Evolutionary conservation across 2,888 invertebrate species (phyloP), one percentile per base, ranked within the genome.

Genomic region (Thecophora atra): DNA sequence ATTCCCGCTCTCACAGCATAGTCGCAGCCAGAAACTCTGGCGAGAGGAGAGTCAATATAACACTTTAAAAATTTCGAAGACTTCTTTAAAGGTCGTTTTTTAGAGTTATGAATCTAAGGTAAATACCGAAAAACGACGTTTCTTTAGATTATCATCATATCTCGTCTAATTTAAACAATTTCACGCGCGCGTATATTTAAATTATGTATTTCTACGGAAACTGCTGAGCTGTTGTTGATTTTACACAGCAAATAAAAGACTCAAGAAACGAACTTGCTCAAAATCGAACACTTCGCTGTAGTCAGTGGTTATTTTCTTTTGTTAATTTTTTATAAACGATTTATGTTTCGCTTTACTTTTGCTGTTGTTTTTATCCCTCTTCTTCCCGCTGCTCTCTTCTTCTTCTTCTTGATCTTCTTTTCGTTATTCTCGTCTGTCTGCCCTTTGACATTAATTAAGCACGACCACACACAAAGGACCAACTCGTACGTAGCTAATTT

Each of bases 381-480:
- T n/a, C 3, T 2, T 54, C 19, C 5, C 24, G 54, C 54, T 54
- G 21, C 54, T 54, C 7, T 54, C 19, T n/a, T 19, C 13, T 26
- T 58, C 26, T 26, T 24, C 11, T 26, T 58, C 15, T 2, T 15
- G 7, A 13, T 58, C 24, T 8, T 24, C 21, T 21, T 54, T 24
- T 19, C 13, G 24, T 28, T 58, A 13, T 28, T 58, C n/a, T n/a
- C n/a, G n/a, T n/a, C 26, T 54, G 21, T 5, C 44, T 65, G 44
- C 67, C 62, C 62, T 60, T 47, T 54, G 52, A 58, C 54, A 47
- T 67, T 47, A 52, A 56, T 71, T 58, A 63, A 56, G 17, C 54
- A 66, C 64, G 81, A 81, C 81, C 81, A 81, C 81, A 80, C 78
- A 75, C 67, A 19, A 52, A 19, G 15, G 30, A n/a, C 58, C 58